A percentile compares a stretch with the other conserved stretches of the same genome.
phyloP scores from a whole-genome alignment of 2,888 invertebrate species.

The Heliconius ismenius region DNA sequence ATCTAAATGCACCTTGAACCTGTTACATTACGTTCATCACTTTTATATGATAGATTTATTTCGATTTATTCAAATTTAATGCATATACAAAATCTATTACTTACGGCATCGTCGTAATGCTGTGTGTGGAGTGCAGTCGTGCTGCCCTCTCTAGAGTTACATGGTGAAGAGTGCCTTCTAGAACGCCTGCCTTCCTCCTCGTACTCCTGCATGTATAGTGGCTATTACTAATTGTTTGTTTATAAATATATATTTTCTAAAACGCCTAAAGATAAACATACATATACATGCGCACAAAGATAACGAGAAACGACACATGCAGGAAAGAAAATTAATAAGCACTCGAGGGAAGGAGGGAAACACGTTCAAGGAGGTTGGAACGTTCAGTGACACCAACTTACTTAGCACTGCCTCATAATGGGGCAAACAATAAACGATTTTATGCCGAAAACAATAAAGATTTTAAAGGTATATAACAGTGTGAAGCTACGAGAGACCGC shows the following conservation, averaged over 20 bases:
- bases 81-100: conserved; percentile 47
- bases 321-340: conserved; percentile 51
- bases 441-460: conserved; percentile 40
- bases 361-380: conserved; percentile 24
- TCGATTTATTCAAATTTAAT: not conserved
- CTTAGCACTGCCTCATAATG: conserved; percentile 15
- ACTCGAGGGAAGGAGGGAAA: conserved; percentile 39
- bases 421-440: conserved; percentile 10
- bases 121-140: conserved; percentile 83
- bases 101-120: conserved; percentile 84
- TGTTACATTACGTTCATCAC: not conserved
- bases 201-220: conserved; percentile 82
- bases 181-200: conserved; percentile 83
- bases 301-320: conserved; percentile 51
- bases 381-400: conserved; percentile 25
- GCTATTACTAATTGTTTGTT: conserved; percentile 4
- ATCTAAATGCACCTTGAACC: not conserved
- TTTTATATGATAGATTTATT: too few species aligned
- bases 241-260: not conserved
- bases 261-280: conserved; percentile 10
- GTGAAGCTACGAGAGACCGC: conserved; percentile 61
- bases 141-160: conserved; percentile 86
- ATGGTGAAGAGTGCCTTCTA: conserved; percentile 86
- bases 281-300: conserved; percentile 39
- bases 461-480: conserved; percentile 48